phyloP scores from a whole-genome alignment of 2,797 vertebrate genomes.

The Numenius phaeopus region DNA sequence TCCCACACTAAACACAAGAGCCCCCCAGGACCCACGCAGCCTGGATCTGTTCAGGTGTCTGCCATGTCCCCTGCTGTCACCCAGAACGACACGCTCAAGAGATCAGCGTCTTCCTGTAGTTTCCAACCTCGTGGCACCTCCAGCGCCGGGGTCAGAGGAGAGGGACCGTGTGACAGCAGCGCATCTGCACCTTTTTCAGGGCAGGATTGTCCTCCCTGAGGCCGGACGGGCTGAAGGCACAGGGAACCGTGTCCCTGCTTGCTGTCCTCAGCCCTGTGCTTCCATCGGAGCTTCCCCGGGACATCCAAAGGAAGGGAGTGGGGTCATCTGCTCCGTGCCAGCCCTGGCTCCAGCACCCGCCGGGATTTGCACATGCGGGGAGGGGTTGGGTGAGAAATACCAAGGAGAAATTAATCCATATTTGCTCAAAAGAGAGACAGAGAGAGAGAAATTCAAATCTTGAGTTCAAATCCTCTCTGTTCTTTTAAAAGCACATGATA shows the following conservation, averaged over 20 bases:
- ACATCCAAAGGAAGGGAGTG: neutral
- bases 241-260: neutral
- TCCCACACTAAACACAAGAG: fast-evolving
- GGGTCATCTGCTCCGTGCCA: neutral
- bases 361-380: fast-evolving
- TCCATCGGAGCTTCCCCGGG: fast-evolving
- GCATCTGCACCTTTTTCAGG: neutral
- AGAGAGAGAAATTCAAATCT: neutral
- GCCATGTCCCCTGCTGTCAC: neutral
- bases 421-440: neutral
- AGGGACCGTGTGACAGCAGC: too few relatives aligned
- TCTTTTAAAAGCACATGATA: slow-evolving; percentile 24
- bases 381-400: neutral
- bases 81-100: fast-evolving
- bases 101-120: neutral
- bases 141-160: fast-evolving
- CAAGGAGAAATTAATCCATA: neutral
- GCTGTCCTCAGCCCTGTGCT: neutral
- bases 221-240: neutral
- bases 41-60: fast-evolving
- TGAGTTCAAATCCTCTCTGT: slow-evolving; percentile 14
- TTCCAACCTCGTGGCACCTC: neutral
- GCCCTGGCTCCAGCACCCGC: neutral
- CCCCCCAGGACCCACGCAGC: fast-evolving
- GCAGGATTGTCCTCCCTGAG: neutral